Evolutionary conservation across 2,797 vertebrate genomes (phyloP).

Genomic region (Ispidina picta): DNA sequence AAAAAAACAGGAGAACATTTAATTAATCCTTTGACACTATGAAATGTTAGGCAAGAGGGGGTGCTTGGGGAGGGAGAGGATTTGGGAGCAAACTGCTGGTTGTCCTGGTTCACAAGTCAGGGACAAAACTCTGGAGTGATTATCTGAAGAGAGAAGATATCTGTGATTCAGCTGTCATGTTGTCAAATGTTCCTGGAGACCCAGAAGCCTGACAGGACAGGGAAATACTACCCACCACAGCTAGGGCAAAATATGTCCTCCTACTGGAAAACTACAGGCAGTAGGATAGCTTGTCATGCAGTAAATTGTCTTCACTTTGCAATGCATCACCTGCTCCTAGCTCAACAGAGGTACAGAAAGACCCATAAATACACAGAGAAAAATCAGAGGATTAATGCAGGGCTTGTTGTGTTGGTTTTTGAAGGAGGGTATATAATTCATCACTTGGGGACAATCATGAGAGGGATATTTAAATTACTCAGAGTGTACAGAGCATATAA

Average conservation of each 20-base stretch:
- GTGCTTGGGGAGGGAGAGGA: background rate
- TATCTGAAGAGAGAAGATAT: background rate
- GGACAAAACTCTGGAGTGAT: background rate
- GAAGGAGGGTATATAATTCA: slow-evolving; percentile 29
- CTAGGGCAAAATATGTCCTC: background rate
- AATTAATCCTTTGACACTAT: background rate
- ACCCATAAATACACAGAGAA: background rate
- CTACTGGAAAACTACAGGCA: background rate
- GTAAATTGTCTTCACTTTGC: background rate
- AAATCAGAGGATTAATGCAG: background rate
- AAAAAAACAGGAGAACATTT: background rate
- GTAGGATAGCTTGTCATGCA: background rate
- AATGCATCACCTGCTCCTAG: background rate
- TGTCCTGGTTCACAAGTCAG: background rate
- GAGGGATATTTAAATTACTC: slow-evolving; percentile 47
- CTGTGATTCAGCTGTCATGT: background rate
- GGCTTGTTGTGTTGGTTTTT: slow-evolving; percentile 34
- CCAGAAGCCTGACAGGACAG: background rate
- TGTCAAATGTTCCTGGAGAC: background rate
- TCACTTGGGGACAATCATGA: slow-evolving; percentile 38
- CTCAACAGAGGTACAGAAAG: background rate
- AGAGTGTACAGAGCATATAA: slow-evolving; percentile 45
- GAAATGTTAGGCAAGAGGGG: background rate
- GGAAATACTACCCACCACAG: background rate
- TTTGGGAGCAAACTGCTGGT: background rate